phyloP scores from a whole-genome alignment of 2,113 vertebrate genomes.

The Mungos mungo region DNA sequence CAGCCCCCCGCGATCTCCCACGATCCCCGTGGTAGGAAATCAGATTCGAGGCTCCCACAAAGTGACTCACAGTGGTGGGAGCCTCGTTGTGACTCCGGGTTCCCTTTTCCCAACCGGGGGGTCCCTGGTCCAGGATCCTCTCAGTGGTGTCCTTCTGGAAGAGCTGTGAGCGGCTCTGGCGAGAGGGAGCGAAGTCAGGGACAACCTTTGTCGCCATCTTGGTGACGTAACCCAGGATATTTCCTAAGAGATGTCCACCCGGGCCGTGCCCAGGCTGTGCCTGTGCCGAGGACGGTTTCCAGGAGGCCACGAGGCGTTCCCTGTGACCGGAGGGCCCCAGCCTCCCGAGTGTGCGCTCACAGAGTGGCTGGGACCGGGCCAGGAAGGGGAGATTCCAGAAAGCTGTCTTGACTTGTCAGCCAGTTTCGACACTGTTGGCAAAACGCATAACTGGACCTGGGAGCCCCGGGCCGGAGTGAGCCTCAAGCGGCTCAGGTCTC shows the following conservation, averaged over 20 bases:
- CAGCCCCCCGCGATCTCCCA: not conserved
- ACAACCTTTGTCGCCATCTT: not conserved
- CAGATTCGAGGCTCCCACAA: not conserved
- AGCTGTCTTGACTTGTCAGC: not conserved
- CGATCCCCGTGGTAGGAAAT: not conserved
- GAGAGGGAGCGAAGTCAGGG: not conserved
- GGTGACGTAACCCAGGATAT: not conserved
- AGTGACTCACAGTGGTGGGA: not conserved
- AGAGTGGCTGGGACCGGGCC: accelerated
- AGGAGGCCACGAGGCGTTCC: accelerated
- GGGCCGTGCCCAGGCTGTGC: accelerated
- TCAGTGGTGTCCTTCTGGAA: accelerated
- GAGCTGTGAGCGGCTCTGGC: accelerated
- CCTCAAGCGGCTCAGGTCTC: not conserved
- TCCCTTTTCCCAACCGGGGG: not conserved
- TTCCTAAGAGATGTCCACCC: accelerated
- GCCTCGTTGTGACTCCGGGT: not conserved
- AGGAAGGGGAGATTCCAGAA: no score
- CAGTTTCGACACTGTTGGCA: accelerated
- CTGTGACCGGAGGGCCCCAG: accelerated
- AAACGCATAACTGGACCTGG: accelerated
- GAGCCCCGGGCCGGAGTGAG: not conserved
- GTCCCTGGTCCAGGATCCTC: not conserved
- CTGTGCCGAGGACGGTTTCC: not conserved
- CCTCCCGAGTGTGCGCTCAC: not conserved